These are phyloP conservation scores for Lochmaea capreae DNA, from an alignment of 2,888 invertebrate species.

Conservation along the genomic window DNA sequence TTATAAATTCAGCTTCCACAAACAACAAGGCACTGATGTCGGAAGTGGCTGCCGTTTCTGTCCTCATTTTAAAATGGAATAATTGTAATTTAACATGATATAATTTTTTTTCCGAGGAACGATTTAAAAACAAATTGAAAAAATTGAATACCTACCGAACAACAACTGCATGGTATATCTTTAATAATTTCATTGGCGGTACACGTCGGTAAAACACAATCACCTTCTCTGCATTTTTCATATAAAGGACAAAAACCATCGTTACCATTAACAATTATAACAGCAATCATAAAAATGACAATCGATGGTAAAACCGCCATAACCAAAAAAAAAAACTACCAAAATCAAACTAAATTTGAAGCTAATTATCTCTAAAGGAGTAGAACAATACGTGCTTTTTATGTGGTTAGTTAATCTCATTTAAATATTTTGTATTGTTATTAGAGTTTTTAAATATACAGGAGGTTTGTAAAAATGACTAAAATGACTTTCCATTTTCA, in stretches of 20 bases:
- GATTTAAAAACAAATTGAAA: neutral
- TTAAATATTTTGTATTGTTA: slow-evolving; percentile 1
- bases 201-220: neutral
- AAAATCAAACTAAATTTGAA: neutral
- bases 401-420: neutral
- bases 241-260: slow-evolving; percentile 1
- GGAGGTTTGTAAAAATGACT: neutral
- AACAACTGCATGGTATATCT: slow-evolving; percentile 19
- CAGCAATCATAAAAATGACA: neutral
- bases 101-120: too few relatives aligned
- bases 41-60: too few relatives aligned
- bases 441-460: neutral
- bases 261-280: neutral
- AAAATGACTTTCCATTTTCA: too few relatives aligned
- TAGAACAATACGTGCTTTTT: slow-evolving; percentile 4
- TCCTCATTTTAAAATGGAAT: too few relatives aligned
- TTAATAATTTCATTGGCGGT: slow-evolving; percentile 7
- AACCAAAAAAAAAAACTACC: neutral
- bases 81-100: too few relatives aligned
- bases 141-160: neutral
- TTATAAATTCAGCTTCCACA: too few relatives aligned
- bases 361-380: neutral
- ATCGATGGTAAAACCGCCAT: neutral
- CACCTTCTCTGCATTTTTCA: slow-evolving; percentile 10
- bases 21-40: too few relatives aligned